These are phyloP conservation scores for Lasioglossum marginatum DNA, from an alignment of 2,888 invertebrate species.

Conservation along the genomic window DNA sequence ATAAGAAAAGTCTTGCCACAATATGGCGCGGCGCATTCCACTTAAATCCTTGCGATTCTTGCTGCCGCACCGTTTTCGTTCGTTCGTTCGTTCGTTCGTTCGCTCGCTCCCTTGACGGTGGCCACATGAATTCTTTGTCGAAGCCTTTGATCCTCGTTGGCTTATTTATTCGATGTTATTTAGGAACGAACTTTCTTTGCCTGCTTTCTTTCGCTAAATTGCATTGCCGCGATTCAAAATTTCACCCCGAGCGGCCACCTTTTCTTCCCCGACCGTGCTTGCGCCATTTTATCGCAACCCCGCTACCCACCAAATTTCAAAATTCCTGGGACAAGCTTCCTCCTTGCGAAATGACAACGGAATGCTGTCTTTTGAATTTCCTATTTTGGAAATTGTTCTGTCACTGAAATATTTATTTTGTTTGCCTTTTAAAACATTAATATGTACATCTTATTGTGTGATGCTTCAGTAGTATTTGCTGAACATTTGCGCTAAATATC, in stretches of 20 bases:
- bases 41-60: slow-evolving; percentile 58
- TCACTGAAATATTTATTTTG: background rate
- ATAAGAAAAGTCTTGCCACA: slow-evolving; percentile 66
- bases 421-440: too few relatives aligned
- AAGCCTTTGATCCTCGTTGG: slow-evolving; percentile 41
- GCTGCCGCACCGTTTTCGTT: background rate
- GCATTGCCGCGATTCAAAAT: background rate
- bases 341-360: background rate
- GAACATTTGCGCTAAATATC: background rate
- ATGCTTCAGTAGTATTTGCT: background rate
- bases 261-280: background rate
- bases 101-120: background rate
- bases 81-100: background rate
- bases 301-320: background rate
- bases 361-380: background rate
- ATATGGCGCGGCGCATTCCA: slow-evolving; percentile 63
- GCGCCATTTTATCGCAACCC: background rate
- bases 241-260: background rate
- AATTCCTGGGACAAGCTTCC: background rate
- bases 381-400: background rate
- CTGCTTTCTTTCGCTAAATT: slow-evolving; percentile 21
- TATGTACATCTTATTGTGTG: background rate
- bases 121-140: slow-evolving; percentile 40
- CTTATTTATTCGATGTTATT: slow-evolving; percentile 54
- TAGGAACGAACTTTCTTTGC: slow-evolving; percentile 34